phyloP scores from a whole-genome alignment of 2,113 vertebrate species.

The Brienomyrus brachyistius region DNA sequence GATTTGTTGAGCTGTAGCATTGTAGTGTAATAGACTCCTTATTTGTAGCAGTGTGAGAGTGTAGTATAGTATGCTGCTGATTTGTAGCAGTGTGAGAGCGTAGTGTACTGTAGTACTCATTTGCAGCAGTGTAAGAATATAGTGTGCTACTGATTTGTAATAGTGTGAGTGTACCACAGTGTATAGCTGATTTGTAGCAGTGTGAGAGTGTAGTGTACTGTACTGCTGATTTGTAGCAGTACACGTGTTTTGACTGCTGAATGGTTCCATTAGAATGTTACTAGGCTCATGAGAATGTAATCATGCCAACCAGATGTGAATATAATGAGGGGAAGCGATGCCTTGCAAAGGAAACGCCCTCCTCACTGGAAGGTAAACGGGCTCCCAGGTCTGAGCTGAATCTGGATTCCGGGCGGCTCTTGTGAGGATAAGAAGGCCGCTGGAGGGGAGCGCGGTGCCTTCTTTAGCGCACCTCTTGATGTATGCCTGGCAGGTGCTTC shows the following conservation, averaged over 20 bases:
- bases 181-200: not conserved
- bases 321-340: constrained; percentile 11
- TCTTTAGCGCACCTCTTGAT: constrained; percentile 1
- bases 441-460: not conserved
- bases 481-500: constrained; percentile 11
- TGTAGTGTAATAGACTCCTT: not conserved
- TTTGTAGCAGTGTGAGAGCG: not conserved
- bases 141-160: not conserved
- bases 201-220: not conserved
- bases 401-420: not conserved
- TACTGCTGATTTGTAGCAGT: not conserved
- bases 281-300: constrained; percentile 7
- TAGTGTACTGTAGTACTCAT: not conserved
- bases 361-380: constrained; percentile 13
- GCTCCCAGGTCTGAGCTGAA: constrained; percentile 7
- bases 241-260: not conserved
- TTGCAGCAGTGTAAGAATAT: not conserved
- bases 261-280: not conserved
- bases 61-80: not conserved
- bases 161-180: not conserved
- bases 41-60: not conserved
- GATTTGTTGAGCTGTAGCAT: not conserved
- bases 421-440: not conserved
- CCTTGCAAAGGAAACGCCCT: constrained; percentile 1
- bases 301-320: constrained; percentile 6